phyloP scores from a whole-genome alignment of 2,888 invertebrate species.

The Dinocampus coccinellae region DNA sequence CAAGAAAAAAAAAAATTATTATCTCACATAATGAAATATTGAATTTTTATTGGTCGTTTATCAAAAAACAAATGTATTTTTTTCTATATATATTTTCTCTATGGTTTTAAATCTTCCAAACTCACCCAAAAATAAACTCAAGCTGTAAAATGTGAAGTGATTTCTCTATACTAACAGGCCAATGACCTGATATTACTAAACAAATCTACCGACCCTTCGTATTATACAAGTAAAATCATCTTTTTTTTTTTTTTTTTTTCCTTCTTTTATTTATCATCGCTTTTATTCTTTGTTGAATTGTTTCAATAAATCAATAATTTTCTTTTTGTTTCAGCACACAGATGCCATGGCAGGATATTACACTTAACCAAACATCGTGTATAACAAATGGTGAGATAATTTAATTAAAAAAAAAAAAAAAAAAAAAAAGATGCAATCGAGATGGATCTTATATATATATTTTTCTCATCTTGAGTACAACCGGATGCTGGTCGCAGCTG shows the following conservation, averaged over 20 bases:
- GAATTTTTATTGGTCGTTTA: too few relatives aligned
- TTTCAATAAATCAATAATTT: neutral
- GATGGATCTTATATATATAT: neutral
- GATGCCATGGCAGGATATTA: slow-evolving; percentile 58
- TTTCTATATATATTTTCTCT: too few relatives aligned
- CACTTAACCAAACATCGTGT: slow-evolving; percentile 57
- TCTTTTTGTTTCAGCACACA: slow-evolving; percentile 57
- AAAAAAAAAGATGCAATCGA: neutral
- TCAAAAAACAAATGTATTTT: too few relatives aligned
- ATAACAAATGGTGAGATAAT: slow-evolving; percentile 56
- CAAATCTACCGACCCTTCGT: neutral
- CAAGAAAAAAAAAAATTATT: too few relatives aligned
- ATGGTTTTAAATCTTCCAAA: neutral
- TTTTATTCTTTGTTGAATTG: too few relatives aligned
- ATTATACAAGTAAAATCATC: neutral
- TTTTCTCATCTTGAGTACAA: slow-evolving; percentile 1
- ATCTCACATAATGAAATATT: too few relatives aligned
- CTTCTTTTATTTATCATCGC: too few relatives aligned
- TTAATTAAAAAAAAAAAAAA: neutral
- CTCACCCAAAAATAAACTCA: neutral
- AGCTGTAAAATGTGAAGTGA: neutral
- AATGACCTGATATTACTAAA: neutral
- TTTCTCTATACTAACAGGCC: neutral
- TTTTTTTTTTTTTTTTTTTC: neutral
- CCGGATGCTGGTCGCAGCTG: slow-evolving; percentile 11